Evolutionary conservation across 1,140 invertebrate species (phyloP).

Genomic region (Trichomalopsis sarcophagae): DNA sequence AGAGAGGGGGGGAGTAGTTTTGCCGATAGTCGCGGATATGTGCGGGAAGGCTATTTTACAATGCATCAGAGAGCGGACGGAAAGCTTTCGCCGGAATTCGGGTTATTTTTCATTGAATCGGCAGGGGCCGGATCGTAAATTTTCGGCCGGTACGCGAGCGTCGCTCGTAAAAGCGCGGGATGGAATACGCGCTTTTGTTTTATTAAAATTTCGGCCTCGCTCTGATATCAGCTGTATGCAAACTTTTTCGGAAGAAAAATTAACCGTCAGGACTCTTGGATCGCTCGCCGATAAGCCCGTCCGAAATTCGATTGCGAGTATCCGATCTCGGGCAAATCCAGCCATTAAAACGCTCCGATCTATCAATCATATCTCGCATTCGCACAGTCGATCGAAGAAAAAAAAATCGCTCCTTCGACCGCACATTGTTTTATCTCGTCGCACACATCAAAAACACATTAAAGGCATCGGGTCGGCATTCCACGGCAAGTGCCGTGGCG

Average conservation of each 20-base stretch:
- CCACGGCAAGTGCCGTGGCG: neutral
- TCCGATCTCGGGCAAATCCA: neutral
- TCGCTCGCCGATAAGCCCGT: neutral
- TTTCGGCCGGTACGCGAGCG: neutral
- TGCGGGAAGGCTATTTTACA: constrained; percentile 14
- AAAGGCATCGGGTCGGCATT: constrained; percentile 7
- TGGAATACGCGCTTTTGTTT: neutral
- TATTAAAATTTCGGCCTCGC: neutral
- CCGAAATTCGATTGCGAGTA: neutral
- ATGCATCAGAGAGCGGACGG: neutral
- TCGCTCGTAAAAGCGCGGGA: neutral
- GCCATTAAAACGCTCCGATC: neutral
- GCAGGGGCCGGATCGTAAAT: neutral
- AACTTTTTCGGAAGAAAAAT: too few relatives aligned
- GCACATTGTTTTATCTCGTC: constrained; percentile 6
- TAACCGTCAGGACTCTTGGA: neutral
- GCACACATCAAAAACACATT: constrained; percentile 22
- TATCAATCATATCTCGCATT: neutral
- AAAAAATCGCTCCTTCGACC: neutral
- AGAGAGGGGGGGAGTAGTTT: constrained; percentile 16
- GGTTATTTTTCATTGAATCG: constrained; percentile 1
- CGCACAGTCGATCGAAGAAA: neutral
- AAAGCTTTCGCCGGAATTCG: neutral
- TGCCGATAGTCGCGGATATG: constrained; percentile 10
- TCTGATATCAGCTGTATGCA: too few relatives aligned